Evolutionary conservation across 2,888 invertebrate species (phyloP).

Genomic region (Pseudeuparius sepicola): DNA sequence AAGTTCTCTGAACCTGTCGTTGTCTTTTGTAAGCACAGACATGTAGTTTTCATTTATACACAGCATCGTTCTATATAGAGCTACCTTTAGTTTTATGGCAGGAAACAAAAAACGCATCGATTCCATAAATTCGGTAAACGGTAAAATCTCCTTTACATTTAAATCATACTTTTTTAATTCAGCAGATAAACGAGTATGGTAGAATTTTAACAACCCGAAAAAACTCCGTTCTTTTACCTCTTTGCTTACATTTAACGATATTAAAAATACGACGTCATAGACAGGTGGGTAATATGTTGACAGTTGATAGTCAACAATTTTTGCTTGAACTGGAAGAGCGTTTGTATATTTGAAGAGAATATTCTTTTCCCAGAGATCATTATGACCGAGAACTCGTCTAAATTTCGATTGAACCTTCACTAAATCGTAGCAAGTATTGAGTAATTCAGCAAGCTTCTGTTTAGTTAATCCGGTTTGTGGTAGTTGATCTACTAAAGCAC

Average conservation of each 20-base stretch:
- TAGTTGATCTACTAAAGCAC: constrained; percentile 11
- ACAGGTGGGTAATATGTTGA: constrained; percentile 18
- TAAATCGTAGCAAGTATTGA: constrained; percentile 13
- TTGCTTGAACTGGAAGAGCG: constrained; percentile 13
- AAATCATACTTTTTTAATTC: constrained; percentile 15
- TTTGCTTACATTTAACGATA: constrained; percentile 15
- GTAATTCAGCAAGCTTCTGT: constrained; percentile 10
- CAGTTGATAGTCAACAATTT: constrained; percentile 16
- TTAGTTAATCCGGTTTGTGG: no score
- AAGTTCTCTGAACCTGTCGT: no score
- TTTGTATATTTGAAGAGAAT: constrained; percentile 19
- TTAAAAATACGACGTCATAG: constrained; percentile 18
- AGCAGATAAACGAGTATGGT: constrained; percentile 15
- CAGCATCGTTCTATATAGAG: no score
- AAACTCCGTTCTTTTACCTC: constrained; percentile 20
- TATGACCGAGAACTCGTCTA: constrained; percentile 18
- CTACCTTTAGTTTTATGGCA: constrained; percentile 14
- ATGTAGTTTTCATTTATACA: no score
- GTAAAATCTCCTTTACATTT: constrained; percentile 13
- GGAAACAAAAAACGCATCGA: constrained; percentile 17
- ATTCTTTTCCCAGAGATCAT: constrained; percentile 18
- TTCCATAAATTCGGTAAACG: constrained; percentile 17
- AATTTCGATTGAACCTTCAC: constrained; percentile 16
- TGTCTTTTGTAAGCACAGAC: no score
- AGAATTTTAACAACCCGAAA: constrained; percentile 17